Evolutionary conservation across 2,113 vertebrate genomes (phyloP).

Genomic region (Callionymus lyra): DNA sequence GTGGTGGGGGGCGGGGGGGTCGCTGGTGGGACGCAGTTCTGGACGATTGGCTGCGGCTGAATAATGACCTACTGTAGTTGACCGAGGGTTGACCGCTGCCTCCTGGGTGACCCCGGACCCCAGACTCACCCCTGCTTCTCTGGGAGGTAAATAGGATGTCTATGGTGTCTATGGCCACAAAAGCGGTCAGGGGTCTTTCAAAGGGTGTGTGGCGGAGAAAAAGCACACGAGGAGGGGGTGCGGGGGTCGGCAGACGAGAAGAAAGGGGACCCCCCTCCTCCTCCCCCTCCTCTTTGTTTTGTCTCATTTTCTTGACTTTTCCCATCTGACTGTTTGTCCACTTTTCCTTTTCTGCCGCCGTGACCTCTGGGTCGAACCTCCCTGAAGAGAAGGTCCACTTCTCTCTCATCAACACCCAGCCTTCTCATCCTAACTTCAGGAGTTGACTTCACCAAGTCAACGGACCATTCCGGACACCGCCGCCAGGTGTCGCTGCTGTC

Average conservation of each 20-base stretch:
- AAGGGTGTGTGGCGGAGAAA: slow-evolving; percentile 59
- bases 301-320: slow-evolving; percentile 64
- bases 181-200: slow-evolving; percentile 63
- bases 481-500: slow-evolving; percentile 73
- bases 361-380: slow-evolving; percentile 37
- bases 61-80: slow-evolving; percentile 91
- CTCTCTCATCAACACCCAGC: neutral
- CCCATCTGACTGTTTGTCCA: slow-evolving; percentile 62
- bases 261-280: slow-evolving; percentile 53
- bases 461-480: slow-evolving; percentile 6
- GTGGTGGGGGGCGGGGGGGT: slow-evolving; percentile 27
- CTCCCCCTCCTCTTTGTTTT: slow-evolving; percentile 39
- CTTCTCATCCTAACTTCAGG: neutral
- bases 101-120: slow-evolving; percentile 82
- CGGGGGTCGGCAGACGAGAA: slow-evolving; percentile 54
- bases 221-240: slow-evolving; percentile 25
- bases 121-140: slow-evolving; percentile 77
- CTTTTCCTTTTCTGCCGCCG: slow-evolving; percentile 57
- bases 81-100: slow-evolving; percentile 92
- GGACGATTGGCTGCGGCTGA: slow-evolving; percentile 88
- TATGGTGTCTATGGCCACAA: slow-evolving; percentile 68
- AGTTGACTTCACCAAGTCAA: too few relatives aligned
- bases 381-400: neutral
- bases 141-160: slow-evolving; percentile 75
- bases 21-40: slow-evolving; percentile 76